Percentiles rank a stretch among this genome's conserved stretches.
These are phyloP conservation scores for Coelopa frigida DNA, from an alignment of 1,140 invertebrate species.

Conservation along the genomic window DNA sequence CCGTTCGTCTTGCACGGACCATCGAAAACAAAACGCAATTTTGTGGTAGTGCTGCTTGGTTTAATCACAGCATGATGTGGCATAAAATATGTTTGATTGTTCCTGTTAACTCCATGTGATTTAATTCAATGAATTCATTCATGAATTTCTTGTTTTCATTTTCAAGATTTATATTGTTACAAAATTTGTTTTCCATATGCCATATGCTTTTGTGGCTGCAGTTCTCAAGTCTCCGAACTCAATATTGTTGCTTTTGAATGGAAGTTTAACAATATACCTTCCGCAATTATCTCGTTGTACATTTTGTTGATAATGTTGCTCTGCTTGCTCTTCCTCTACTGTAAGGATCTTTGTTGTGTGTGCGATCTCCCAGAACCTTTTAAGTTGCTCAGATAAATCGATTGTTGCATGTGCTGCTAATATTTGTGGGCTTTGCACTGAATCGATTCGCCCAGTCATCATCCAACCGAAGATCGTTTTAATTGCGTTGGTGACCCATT, in stretches of 20 bases:
- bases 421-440: neutral
- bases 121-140: constrained; percentile 24
- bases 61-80: constrained; percentile 31
- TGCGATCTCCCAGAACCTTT: neutral
- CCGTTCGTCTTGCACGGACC: constrained; percentile 14
- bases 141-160: constrained; percentile 18
- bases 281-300: neutral
- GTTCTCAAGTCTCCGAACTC: constrained; percentile 3
- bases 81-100: constrained; percentile 16
- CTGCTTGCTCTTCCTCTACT: constrained; percentile 4
- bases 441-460: neutral
- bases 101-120: constrained; percentile 23
- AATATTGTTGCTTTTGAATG: neutral
- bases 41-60: constrained; percentile 21
- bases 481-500: neutral
- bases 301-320: neutral
- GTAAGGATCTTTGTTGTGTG: neutral
- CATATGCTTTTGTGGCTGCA: neutral
- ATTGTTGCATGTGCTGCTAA: neutral
- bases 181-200: constrained; percentile 6
- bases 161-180: neutral
- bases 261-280: constrained; percentile 3
- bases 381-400: neutral
- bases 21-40: constrained; percentile 30
- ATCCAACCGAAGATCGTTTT: constrained; percentile 8